Conservation (phyloP, 2,113 vertebrate genomes). For the Centropus unirufus region DNA sequence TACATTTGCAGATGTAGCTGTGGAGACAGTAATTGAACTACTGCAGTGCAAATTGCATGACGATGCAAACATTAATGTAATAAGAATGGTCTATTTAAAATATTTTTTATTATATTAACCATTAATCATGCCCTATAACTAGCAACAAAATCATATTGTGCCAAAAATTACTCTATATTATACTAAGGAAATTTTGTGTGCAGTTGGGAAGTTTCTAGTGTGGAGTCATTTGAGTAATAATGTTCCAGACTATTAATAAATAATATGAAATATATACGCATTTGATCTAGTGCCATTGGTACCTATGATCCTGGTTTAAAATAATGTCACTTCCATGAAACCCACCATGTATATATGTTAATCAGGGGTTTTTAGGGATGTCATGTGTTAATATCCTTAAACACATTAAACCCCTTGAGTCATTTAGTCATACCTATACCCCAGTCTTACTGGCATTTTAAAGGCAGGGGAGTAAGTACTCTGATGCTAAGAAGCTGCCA, state of each 20-base stretch:
- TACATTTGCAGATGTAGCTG: neutral
- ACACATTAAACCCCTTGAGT: neutral
- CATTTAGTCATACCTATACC: neutral
- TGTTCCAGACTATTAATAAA: neutral
- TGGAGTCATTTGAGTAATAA: neutral
- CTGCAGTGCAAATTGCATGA: constrained; percentile 31
- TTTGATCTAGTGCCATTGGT: neutral
- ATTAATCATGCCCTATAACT: constrained; percentile 21
- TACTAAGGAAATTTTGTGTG: neutral
- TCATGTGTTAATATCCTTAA: neutral
- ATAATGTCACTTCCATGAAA: neutral
- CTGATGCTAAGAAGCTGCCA: neutral
- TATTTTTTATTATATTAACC: constrained; percentile 46
- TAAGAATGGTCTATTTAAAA: constrained; percentile 44
- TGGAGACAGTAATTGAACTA: constrained; percentile 12
- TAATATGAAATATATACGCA: neutral
- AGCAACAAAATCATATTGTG: constrained; percentile 28
- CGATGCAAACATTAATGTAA: constrained; percentile 28
- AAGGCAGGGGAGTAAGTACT: neutral
- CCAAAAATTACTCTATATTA: neutral
- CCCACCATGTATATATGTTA: neutral
- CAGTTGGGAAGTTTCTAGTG: constrained; percentile 13
- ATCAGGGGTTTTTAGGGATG: neutral
- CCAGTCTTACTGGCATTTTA: neutral
- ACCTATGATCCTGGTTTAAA: neutral